Evolutionary conservation across 2,888 invertebrate genomes (phyloP), one percentile per base, ranked within the genome.

Genomic region (Trypoxylon attenuatum): DNA sequence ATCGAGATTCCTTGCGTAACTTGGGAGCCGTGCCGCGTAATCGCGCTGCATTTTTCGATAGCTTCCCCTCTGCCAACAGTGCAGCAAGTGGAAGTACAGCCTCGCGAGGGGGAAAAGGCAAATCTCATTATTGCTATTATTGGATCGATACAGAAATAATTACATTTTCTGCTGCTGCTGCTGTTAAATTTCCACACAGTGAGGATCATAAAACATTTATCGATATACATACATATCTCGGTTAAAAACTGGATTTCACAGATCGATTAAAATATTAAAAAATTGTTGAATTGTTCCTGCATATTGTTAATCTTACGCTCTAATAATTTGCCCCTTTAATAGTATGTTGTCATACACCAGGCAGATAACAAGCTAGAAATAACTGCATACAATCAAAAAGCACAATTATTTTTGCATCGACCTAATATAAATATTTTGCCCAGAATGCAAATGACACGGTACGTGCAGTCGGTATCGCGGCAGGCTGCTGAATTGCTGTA

Each of bases 401-500:
- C n/a, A n/a, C n/a, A n/a, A n/a, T n/a, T n/a, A n/a, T n/a, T n/a
- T n/a, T n/a, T n/a, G n/a, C n/a, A n/a, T n/a, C n/a, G n/a, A n/a
- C n/a, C n/a, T n/a, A n/a, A n/a, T 51, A 54, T 59, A 59, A 67
- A 70, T 59, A 59, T 70, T 70, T 62, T 62, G 39, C 18, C 19
- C 23, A 41, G 55, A 49, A 38, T 19, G 56, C 23, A 56, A 61
- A 65, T 65, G 55, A 65, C 45, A 25, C 38, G n/a, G 38, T 15
- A 43, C 8, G n/a, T 41, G 15, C 58, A 41, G n/a, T 43, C 64
- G 46, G 21, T 23, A n/a, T 38, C 54, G 23, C 2, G 49, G 45
- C 67, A 73, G 76, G 76, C 69, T 64, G 66, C 58, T 74, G 60
- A 72, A 76, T 72, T 64, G 62, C 71, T 57, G 68, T 76, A 76